Evolutionary conservation across 2,888 invertebrate genomes (phyloP).

Genomic region (Cosmia trapezina): DNA sequence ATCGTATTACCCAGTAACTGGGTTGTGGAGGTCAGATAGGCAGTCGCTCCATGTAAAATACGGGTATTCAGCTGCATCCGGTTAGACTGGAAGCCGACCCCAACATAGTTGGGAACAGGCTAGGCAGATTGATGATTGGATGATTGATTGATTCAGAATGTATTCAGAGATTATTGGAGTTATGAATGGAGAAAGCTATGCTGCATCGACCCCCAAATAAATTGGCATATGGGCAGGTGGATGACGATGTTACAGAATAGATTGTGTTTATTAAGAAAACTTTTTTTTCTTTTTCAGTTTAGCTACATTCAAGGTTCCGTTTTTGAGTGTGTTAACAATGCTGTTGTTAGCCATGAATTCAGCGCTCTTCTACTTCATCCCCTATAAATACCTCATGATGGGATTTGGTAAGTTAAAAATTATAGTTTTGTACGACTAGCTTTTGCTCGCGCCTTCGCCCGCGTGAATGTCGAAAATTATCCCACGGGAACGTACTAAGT

Average conservation of each 20-base stretch:
- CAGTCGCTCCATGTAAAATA: too few relatives aligned
- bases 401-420: conserved; percentile 77
- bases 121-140: too few relatives aligned
- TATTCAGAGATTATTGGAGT: not conserved
- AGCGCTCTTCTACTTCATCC: conserved; percentile 76
- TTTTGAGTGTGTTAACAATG: conserved; percentile 81
- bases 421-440: not conserved
- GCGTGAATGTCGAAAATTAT: too few relatives aligned
- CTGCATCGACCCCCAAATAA: not conserved
- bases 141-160: too few relatives aligned
- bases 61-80: too few relatives aligned
- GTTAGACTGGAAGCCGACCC: too few relatives aligned
- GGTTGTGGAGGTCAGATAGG: too few relatives aligned
- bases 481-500: too few relatives aligned
- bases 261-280: not conserved
- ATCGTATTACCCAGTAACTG: too few relatives aligned
- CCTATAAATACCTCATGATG: conserved; percentile 83
- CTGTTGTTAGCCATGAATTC: conserved; percentile 73
- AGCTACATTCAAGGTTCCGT: conserved; percentile 83
- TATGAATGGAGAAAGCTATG: not conserved
- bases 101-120: too few relatives aligned
- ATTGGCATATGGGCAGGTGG: too few relatives aligned
- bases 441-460: too few relatives aligned
- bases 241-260: not conserved
- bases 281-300: conserved; percentile 77